phyloP scores from a whole-genome alignment of 2,888 invertebrate genomes.

The Acleris laterana region DNA sequence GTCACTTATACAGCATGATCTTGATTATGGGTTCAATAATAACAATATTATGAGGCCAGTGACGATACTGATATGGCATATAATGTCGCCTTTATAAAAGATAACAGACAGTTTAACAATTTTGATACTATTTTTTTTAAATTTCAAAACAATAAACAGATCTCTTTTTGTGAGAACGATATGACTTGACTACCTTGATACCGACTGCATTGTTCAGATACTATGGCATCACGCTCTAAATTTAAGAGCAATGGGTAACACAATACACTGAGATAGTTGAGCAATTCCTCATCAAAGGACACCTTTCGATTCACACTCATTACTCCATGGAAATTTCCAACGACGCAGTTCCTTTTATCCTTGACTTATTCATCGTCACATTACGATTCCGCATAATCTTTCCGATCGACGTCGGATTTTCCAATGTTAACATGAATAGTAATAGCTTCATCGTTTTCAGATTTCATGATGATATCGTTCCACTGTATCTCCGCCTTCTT shows the following conservation, averaged over 20 bases:
- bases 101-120: too few relatives aligned
- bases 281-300: slow-evolving; percentile 10
- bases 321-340: slow-evolving; percentile 4
- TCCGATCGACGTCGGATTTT: slow-evolving; percentile 65
- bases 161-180: slow-evolving; percentile 4
- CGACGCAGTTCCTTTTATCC: neutral
- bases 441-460: slow-evolving; percentile 76
- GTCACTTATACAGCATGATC: too few relatives aligned
- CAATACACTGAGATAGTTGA: slow-evolving; percentile 24
- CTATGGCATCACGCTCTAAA: slow-evolving; percentile 2
- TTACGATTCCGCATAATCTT: slow-evolving; percentile 61
- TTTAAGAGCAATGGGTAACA: neutral
- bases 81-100: too few relatives aligned
- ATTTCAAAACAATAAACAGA: slow-evolving; percentile 2
- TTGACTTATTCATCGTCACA: slow-evolving; percentile 26
- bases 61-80: neutral
- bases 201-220: neutral
- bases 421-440: slow-evolving; percentile 79
- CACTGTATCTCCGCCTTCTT: slow-evolving; percentile 80
- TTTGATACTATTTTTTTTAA: neutral
- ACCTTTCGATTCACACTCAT: neutral
- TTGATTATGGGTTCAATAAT: neutral
- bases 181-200: neutral
- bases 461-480: slow-evolving; percentile 75
- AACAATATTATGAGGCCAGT: neutral